A percentile compares a stretch with the other conserved stretches of the same genome.
Conservation (phyloP, 2,888 invertebrate genomes). For the Leptinotarsa juncta region DNA sequence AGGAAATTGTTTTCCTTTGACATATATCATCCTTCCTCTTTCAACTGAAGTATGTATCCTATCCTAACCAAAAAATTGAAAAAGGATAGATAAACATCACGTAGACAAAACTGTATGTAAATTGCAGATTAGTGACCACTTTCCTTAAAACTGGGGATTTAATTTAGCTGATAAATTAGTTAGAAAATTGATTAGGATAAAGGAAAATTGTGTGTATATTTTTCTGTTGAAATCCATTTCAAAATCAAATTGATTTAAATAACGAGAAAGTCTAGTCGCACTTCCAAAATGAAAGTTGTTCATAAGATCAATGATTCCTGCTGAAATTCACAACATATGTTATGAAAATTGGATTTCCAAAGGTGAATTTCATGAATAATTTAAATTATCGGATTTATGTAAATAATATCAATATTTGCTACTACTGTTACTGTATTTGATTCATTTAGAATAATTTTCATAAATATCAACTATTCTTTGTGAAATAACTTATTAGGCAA, state of each 20-base stretch:
- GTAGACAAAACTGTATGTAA: slow-evolving; percentile 12
- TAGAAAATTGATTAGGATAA: background rate
- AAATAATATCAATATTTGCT: background rate
- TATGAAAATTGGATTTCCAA: slow-evolving; percentile 25
- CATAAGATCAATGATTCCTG: slow-evolving; percentile 43
- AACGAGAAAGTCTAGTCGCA: background rate
- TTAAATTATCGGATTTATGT: background rate
- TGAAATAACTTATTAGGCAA: no score
- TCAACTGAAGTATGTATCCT: background rate
- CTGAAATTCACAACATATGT: slow-evolving; percentile 47
- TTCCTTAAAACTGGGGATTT: background rate
- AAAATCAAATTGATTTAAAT: background rate
- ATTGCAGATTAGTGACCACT: slow-evolving; percentile 12
- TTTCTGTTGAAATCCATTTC: background rate
- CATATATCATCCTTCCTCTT: slow-evolving; percentile 1
- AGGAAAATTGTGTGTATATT: background rate
- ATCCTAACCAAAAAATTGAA: background rate
- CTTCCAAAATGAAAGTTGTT: slow-evolving; percentile 43
- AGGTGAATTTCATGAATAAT: slow-evolving; percentile 31
- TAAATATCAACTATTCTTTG: no score
- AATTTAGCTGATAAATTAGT: slow-evolving; percentile 2
- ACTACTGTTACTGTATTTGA: background rate
- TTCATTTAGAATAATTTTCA: no score
- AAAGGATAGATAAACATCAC: slow-evolving; percentile 19
- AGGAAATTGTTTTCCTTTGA: no score